Base-by-base conservation (phyloP, 2,797 vertebrate species). In the Muraenolepis orangiensis region DNA sequence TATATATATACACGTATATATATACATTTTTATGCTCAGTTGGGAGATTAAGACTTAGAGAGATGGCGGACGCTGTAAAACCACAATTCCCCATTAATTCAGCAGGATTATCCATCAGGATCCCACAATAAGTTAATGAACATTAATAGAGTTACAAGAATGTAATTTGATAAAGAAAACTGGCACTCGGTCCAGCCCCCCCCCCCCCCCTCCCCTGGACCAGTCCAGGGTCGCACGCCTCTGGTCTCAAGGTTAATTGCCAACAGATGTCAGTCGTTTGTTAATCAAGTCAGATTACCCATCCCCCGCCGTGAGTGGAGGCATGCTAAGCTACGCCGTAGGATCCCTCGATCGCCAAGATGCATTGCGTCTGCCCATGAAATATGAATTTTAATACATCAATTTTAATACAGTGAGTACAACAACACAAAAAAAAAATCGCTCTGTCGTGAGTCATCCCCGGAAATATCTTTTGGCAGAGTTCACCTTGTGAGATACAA, bases 221-320 rank as follows among this genome's bases (percentile, higher is more conserved):
- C 78, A 68, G 81, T 81, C 84, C 82, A 73, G 80, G 85, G 76
- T 79, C 81, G 23, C 57, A 12, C 57, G n/a, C 57, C 4, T 64
- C 57, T 80, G 84, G 87, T 83, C 88, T 88, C 77, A 91, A 90
- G 90, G 88, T 91, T 90, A 92, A 92, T 91, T 89, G 82, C 87
- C 76, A 85, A 80, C 90, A 92, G 89, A 91, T 92, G 90, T 87
- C 73, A 71, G 76, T 85, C 84, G 80, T 91, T 91, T 88, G 88
- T 89, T 91, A 84, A 91, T 91, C 84, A 91, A 84, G 66, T 82
- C 75, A 81, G 88, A 87, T 86, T 74, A 88, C 88, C 80, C 82
- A 81, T 74, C 64, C 87, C 82, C 83, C 36, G 34, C 64, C 72
- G 86, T 74, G 84, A 82, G 64, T 61, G 51, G 69, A 46, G 28